Evolutionary conservation across 2,888 invertebrate species (phyloP).

Genomic region (Pyralis farinalis): DNA sequence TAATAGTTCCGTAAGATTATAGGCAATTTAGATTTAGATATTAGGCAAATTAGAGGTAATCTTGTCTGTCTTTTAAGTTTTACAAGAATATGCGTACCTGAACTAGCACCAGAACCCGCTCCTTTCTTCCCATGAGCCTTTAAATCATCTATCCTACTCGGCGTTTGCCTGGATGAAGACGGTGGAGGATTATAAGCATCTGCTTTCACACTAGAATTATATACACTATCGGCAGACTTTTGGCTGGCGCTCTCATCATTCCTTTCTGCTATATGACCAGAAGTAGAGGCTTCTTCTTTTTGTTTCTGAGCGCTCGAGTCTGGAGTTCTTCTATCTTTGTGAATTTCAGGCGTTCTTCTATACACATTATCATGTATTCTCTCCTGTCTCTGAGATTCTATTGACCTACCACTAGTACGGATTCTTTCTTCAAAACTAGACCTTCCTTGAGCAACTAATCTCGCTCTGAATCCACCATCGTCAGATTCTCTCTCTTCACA

Average conservation of each 20-base stretch:
- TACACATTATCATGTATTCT: slow-evolving; percentile 51
- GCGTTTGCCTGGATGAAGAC: slow-evolving; percentile 70
- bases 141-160: slow-evolving; percentile 71
- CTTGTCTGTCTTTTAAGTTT: background rate
- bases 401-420: slow-evolving; percentile 66
- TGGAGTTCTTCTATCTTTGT: slow-evolving; percentile 48
- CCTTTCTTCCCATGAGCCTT: slow-evolving; percentile 70
- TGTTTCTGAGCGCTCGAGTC: slow-evolving; percentile 54
- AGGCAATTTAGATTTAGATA: too few species aligned
- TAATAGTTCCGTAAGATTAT: too few species aligned
- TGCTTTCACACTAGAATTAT: slow-evolving; percentile 74
- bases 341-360: slow-evolving; percentile 62
- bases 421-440: slow-evolving; percentile 68
- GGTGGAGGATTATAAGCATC: slow-evolving; percentile 66
- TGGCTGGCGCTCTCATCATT: slow-evolving; percentile 71
- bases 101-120: slow-evolving; percentile 83
- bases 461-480: slow-evolving; percentile 82
- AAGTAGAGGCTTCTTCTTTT: slow-evolving; percentile 51
- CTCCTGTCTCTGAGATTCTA: slow-evolving; percentile 51
- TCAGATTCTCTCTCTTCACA: slow-evolving; percentile 80
- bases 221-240: slow-evolving; percentile 79
- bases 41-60: too few species aligned
- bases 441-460: slow-evolving; percentile 59
- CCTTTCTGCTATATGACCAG: slow-evolving; percentile 40
- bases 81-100: slow-evolving; percentile 47